A percentile compares a stretch with the other conserved stretches of the same genome.
Evolutionary conservation across 2,797 vertebrate species (phyloP).

Genomic region (Brotula barbata): DNA sequence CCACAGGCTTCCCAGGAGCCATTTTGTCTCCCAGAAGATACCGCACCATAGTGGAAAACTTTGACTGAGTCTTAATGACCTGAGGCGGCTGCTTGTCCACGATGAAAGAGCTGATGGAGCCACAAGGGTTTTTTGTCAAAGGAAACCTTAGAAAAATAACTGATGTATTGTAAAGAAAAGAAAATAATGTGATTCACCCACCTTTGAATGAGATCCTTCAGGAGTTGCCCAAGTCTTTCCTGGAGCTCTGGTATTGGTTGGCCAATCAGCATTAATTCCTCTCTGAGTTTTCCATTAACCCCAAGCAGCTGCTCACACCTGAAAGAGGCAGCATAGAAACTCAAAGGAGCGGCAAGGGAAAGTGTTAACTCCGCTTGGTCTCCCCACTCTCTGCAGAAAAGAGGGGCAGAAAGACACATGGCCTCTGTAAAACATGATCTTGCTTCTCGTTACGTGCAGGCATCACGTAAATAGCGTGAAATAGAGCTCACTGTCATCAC

Average conservation of each 20-base stretch:
- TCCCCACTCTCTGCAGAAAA: too few species aligned
- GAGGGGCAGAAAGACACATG: too few species aligned
- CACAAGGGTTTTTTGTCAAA: too few species aligned
- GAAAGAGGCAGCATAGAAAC: neutral
- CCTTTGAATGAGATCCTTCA: constrained; percentile 86
- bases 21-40: constrained; percentile 89
- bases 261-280: constrained; percentile 81
- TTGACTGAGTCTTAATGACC: constrained; percentile 98
- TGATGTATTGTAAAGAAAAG: neutral
- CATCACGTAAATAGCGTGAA: too few species aligned
- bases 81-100: constrained; percentile 96
- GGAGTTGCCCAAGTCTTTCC: constrained; percentile 76
- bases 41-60: constrained; percentile 90
- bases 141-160: neutral
- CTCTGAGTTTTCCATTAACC: constrained; percentile 86
- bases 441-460: too few species aligned
- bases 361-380: too few species aligned
- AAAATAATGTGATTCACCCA: constrained; percentile 45
- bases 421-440: too few species aligned
- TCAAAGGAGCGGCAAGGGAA: too few species aligned
- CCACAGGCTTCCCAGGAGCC: constrained; percentile 81
- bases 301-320: constrained; percentile 84
- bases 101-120: constrained; percentile 84
- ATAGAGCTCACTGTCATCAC: too few species aligned
- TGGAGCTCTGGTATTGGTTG: constrained; percentile 76